phyloP scores from a whole-genome alignment of 2,888 invertebrate genomes.

The Chymomyza caudatula region DNA sequence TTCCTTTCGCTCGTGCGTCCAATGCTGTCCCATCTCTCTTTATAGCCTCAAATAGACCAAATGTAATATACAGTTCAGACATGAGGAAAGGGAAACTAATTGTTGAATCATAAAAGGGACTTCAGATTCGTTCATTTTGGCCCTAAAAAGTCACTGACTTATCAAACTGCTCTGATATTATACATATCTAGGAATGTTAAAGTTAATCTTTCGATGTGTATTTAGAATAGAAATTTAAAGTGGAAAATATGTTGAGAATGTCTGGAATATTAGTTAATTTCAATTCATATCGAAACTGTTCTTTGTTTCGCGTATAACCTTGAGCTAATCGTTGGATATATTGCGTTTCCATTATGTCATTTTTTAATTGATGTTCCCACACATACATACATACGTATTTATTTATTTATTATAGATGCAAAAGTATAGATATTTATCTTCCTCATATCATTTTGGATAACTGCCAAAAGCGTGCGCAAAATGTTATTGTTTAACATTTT shows the following conservation, averaged over 20 bases:
- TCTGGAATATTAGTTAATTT: neutral
- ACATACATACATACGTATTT: neutral
- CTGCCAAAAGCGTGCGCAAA: slow-evolving; percentile 68
- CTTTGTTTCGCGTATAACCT: neutral
- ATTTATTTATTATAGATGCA: neutral
- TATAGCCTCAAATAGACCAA: no score
- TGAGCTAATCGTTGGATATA: neutral
- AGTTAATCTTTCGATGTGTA: neutral
- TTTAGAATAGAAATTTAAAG: neutral
- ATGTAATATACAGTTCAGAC: no score
- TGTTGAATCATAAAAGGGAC: no score
- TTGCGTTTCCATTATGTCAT: neutral
- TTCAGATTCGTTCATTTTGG: no score
- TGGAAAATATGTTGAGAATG: neutral
- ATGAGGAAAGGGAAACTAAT: no score
- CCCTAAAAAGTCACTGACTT: no score
- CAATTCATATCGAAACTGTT: neutral
- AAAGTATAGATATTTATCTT: neutral
- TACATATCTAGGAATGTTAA: no score
- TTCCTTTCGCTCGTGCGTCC: no score
- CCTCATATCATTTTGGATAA: slow-evolving; percentile 33
- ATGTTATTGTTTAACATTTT: slow-evolving; percentile 59
- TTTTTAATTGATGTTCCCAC: slow-evolving; percentile 1
- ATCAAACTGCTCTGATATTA: no score
- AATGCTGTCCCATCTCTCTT: no score